Evolutionary conservation across 2,113 vertebrate species (phyloP).

Genomic region (Coracopsis vasa): DNA sequence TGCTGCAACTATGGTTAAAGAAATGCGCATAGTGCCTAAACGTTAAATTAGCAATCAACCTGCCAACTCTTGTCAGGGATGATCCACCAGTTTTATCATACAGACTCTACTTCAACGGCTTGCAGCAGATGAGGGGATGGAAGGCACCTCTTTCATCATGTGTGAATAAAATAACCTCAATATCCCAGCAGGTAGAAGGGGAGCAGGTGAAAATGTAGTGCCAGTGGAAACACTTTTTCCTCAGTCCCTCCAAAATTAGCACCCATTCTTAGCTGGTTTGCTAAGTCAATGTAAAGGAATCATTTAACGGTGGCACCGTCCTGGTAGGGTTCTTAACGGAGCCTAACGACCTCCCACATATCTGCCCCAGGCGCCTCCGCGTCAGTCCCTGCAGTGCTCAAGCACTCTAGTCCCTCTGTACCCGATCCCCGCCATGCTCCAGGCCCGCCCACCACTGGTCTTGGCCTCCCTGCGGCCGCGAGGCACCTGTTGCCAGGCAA

Average conservation of each 20-base stretch:
- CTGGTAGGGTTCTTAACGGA: accelerated
- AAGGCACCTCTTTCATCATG: neutral
- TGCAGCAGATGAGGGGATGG: neutral
- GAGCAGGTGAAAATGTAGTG: neutral
- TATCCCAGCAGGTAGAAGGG: accelerated
- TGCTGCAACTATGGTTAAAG: neutral
- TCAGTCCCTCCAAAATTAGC: too few species aligned
- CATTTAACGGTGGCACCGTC: too few species aligned
- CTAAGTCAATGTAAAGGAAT: neutral
- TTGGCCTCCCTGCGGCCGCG: accelerated
- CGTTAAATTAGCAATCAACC: neutral
- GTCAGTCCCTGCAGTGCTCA: accelerated
- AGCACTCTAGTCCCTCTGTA: neutral
- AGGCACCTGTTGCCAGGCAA: neutral
- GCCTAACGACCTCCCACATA: neutral
- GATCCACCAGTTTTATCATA: neutral
- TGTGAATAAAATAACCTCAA: neutral
- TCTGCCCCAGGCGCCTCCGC: too few species aligned
- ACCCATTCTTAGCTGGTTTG: neutral
- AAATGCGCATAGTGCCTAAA: neutral
- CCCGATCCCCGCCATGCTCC: accelerated
- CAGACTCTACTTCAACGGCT: neutral
- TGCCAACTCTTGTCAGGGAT: neutral
- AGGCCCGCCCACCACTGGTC: too few species aligned
- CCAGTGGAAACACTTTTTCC: neutral